Base-by-base conservation (phyloP, 2,797 vertebrate genomes). In the Toxotes lorentzi region DNA sequence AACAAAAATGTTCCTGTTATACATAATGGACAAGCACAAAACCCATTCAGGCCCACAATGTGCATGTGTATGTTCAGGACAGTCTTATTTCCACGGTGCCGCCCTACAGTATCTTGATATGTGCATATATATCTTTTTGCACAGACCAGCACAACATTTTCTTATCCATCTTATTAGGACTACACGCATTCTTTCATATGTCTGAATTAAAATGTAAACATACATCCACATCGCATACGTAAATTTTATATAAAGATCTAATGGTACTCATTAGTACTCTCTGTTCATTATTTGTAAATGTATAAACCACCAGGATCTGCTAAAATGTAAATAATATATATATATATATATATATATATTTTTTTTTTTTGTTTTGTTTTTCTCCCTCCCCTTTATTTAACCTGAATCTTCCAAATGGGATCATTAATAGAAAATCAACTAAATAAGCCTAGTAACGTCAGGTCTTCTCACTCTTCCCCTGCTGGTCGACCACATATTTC, bases 401-500 rank as follows among this genome's bases (percentile, higher is more conserved):
- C 1, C 6, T 30, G n/a, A 4, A 60, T 54, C 16, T 57, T 30
- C 7, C 2, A 34, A 48, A 58, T 19, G 2, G 4, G 14, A 47
- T 16, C 17, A 43, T n/a, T 21, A 24, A 27, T 0, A 27, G 27
- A 16, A 0, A 3, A 0, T 59, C 3, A 51, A 48, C 16, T 58
- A 0, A 53, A 64, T 21, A n/a, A 69, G 56, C 8, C 12, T 21
- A 13, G 6, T 1, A 61, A 38, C 34, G 53, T 58, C 2, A 13
- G 24, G 24, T 72, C 34, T 75, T 75, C 14, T 78, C 58, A 30
- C n/a, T 75, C 34, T 56, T 82, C 70, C 57, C 57, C 30, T 53
- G 64, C 40, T 79, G 68, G 23, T 43, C 61, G 12, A 14, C 30
- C 66, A 73, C 72, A 62, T n/a, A 48, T 58, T 76, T 87, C 85